Base-by-base conservation (phyloP, 2,888 invertebrate species). In the Eustalomyia histrio region DNA sequence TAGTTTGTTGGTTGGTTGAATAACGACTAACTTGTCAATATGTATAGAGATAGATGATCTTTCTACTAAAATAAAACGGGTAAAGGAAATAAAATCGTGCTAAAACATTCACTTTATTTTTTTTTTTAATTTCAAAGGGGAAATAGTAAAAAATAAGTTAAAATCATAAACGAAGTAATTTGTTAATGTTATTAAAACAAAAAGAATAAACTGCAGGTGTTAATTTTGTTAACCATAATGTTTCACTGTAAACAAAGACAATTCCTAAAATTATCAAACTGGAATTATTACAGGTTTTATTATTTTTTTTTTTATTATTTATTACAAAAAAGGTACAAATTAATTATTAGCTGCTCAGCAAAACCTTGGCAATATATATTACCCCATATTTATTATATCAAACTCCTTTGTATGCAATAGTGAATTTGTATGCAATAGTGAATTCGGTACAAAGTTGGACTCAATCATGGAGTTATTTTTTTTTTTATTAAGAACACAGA, bases 31-130 rank as follows among this genome's bases (percentile, higher is more conserved):
- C 17, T 72, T 39, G 72, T 72, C 61, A 53, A 43, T 63, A 47
- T 47, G 16, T n/a, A 5, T 6, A 21, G 14, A 52, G 57, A 33
- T 47, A 21, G 47, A 63, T 50, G 35, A 63, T 69, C 55, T 61
- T 43, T 60, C 17, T 17, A 64, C n/a, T 29, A n/a, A 14, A 78
- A 60, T 43, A 69, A 58, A 76, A 39, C 10, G 8, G 21, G 14
- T 10, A 60, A 60, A 55, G 53, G 17, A 21, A 17, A 14, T 39
- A 43, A 74, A 78, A 78, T 78, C 81, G 81, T 81, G 81, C 78
- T 58, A 78, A 78, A 75, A 74, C 81, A 69, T 81, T 81, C 81
- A 81, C 81, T 81, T 81, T 81, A 81, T 78, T 81, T 81, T 78
- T 65, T 61, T 47, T 60, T 33, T 58, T 63, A 64, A 73, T 33